phyloP scores from a whole-genome alignment of 2,113 vertebrate genomes.

The Sarotherodon lohbergeri region DNA sequence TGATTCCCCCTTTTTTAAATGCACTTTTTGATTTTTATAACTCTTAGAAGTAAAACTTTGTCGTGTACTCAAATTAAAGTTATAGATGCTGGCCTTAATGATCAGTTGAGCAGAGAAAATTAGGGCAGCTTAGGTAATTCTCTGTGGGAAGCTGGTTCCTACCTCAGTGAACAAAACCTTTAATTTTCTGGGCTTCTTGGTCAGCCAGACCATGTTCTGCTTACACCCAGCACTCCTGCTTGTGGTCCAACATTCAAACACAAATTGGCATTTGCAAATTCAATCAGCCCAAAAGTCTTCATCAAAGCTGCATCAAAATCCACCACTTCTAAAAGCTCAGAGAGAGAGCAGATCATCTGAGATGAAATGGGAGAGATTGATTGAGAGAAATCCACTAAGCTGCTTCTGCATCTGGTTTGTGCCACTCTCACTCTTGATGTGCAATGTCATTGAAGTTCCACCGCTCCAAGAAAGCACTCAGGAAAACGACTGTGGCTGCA shows the following conservation, averaged over 20 bases:
- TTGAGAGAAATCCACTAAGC: conserved; percentile 27
- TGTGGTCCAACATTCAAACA: conserved; percentile 8
- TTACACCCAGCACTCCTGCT: background rate
- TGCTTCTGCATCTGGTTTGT: conserved; percentile 32
- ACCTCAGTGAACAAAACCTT: background rate
- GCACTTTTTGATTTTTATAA: background rate
- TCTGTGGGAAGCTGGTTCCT: conserved; percentile 2
- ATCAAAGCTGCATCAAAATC: conserved; percentile 12
- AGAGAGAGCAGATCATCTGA: conserved; percentile 6
- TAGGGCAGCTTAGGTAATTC: background rate
- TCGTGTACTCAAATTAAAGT: background rate
- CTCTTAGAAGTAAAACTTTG: background rate
- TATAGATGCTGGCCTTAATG: background rate
- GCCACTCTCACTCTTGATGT: conserved; percentile 36
- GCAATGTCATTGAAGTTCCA: conserved; percentile 25
- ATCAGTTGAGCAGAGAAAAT: background rate
- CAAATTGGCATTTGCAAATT: conserved; percentile 14
- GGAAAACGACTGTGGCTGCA: conserved; percentile 9
- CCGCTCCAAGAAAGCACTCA: conserved; percentile 41
- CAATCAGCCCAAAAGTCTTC: background rate
- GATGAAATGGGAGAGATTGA: conserved; percentile 31
- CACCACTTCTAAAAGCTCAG: background rate
- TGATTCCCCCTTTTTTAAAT: background rate
- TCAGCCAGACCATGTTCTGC: background rate
- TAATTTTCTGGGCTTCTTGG: background rate